Evolutionary conservation across 2,888 invertebrate species (phyloP), one percentile per base, ranked within the genome.

Genomic region (Papilio protenor): DNA sequence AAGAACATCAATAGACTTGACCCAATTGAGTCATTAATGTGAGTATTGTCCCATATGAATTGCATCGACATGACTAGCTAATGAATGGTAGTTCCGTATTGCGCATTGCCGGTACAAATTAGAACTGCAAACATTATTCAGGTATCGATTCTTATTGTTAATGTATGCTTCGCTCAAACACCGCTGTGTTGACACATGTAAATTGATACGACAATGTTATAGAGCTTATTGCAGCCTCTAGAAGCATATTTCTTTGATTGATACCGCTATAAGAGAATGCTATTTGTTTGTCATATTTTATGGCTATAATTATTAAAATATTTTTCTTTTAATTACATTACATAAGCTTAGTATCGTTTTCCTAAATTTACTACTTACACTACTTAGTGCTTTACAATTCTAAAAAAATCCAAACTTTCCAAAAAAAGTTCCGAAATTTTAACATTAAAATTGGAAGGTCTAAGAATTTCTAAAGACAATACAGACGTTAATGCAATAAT

Each of bases 41-140:
- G 81, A 87, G 87, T 86, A 86, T 85, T 86, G 86, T 85, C 80
- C 80, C 75, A 77, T 85, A 88, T 84, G 85, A 86, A 88, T 87
- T 87, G 86, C 83, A 82, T 82, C 81, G 83, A 84, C 84, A 82
- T 82, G 83, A 80, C 81, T 80, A 81, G 80, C 81, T 82, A 81
- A 84, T 85, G 87, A 87, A 86, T 86, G 86, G 84, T 86, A 85
- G 82, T 82, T 83, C 81, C 83, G 84, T 71, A 73, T 70, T 70
- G 21, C 73, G 40, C 59, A 71, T 77, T 77, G 69, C 75, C 73
- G 69, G 73, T 79, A 75, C 78, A 72, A 81, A 78, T 74, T 78
- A 79, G 66, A 73, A 73, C 71, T 76, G 75, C 76, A 78, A 79
- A 78, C 76, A 81, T 75, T 69, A 80, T 61, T 76, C 77, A 57